Conservation (phyloP, 2,888 invertebrate species). For the Acleris literana region DNA sequence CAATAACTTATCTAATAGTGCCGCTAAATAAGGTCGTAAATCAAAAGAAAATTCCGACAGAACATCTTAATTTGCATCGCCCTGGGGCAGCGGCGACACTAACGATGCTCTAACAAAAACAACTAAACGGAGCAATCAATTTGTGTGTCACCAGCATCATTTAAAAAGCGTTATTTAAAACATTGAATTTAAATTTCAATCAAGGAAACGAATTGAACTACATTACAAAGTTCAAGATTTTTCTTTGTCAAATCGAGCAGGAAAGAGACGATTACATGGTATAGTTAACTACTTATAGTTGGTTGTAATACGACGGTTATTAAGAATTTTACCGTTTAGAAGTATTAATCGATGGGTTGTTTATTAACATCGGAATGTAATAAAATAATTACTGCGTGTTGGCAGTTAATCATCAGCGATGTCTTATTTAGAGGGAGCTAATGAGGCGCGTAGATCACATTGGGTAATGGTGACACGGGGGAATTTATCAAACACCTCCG, state of each 20-base stretch:
- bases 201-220: conserved; percentile 34
- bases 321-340: conserved; percentile 52
- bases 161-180: conserved; percentile 62
- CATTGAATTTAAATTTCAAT: conserved; percentile 61
- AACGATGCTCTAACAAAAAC: conserved; percentile 75
- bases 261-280: conserved; percentile 15
- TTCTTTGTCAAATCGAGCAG: conserved; percentile 31
- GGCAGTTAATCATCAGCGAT: conserved; percentile 74
- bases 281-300: conserved; percentile 1
- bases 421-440: conserved; percentile 79
- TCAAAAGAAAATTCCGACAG: conserved; percentile 66
- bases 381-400: conserved; percentile 73
- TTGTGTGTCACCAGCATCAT: conserved; percentile 66
- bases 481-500: conserved; percentile 80
- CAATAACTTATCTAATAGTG: conserved; percentile 41
- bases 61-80: conserved; percentile 80
- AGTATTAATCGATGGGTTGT: conserved; percentile 62
- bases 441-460: conserved; percentile 80
- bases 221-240: conserved; percentile 29
- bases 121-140: conserved; percentile 75
- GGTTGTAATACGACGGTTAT: conserved; percentile 24
- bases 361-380: conserved; percentile 74
- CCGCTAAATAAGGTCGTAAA: conserved; percentile 67
- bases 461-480: conserved; percentile 74
- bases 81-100: conserved; percentile 67